A percentile compares a stretch with the other conserved stretches of the same genome.
Conservation (phyloP, 2,888 invertebrate species). For the Sminthurinus aureus region DNA sequence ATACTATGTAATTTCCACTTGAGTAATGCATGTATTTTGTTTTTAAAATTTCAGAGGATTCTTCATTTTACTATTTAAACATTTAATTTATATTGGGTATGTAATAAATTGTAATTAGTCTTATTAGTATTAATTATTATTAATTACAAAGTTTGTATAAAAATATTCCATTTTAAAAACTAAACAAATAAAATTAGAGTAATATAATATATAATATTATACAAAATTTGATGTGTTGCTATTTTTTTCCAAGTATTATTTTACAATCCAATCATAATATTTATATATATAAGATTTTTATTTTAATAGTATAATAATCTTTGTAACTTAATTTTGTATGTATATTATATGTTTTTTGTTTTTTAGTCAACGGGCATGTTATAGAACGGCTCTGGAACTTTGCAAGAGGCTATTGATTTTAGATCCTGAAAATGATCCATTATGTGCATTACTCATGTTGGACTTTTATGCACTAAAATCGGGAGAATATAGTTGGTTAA, state of each 20-base stretch:
- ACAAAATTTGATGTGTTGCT: no score
- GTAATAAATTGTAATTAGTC: no score
- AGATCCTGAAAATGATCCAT: constrained; percentile 78
- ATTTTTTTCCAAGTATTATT: no score
- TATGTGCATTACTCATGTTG: constrained; percentile 78
- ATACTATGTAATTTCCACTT: not conserved
- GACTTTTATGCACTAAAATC: constrained; percentile 82
- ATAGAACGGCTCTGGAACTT: constrained; percentile 85
- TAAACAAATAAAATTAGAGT: no score
- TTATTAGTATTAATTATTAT: no score
- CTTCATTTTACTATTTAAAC: constrained; percentile 82
- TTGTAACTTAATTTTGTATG: no score
- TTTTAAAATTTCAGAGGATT: constrained; percentile 73
- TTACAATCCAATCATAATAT: no score
- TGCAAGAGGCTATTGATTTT: constrained; percentile 82
- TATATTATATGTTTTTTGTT: constrained; percentile 67
- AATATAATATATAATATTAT: no score
- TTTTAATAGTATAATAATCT: no score
- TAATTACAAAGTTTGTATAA: no score
- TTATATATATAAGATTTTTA: no score
- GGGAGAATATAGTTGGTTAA: constrained; percentile 77
- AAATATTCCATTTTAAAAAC: no score
- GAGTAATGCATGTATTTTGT: constrained; percentile 21
- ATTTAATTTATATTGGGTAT: constrained; percentile 65
- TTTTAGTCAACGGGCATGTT: constrained; percentile 81